phyloP scores from a whole-genome alignment of 2,888 invertebrate genomes.

The Heliconius ismenius region DNA sequence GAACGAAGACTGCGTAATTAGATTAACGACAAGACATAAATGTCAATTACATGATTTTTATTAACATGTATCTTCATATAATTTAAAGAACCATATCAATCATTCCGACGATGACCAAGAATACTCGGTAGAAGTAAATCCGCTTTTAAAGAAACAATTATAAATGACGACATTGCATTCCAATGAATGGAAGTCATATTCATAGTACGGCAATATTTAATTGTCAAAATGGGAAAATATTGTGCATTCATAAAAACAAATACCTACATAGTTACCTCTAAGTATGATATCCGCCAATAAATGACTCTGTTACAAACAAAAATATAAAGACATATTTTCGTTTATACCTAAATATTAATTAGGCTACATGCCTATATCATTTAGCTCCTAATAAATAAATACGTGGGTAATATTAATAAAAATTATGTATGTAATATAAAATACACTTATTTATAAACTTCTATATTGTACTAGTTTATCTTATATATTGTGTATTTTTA shows the following conservation, averaged over 20 bases:
- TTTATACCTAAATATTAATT: too few species aligned
- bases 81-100: slow-evolving; percentile 24
- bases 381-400: too few species aligned
- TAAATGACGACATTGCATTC: slow-evolving; percentile 26
- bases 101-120: slow-evolving; percentile 27
- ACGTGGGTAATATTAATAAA: too few species aligned
- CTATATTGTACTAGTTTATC: too few species aligned
- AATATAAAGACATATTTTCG: neutral
- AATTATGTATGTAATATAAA: too few species aligned
- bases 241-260: neutral
- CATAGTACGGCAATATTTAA: neutral
- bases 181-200: slow-evolving; percentile 21
- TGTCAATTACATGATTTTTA: slow-evolving; percentile 30
- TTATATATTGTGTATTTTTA: too few species aligned
- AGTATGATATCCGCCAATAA: neutral
- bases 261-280: neutral
- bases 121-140: slow-evolving; percentile 34
- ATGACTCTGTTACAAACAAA: neutral
- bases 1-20: slow-evolving; percentile 24
- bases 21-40: slow-evolving; percentile 32
- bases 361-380: too few species aligned
- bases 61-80: slow-evolving; percentile 32
- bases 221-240: slow-evolving; percentile 8
- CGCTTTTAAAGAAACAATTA: slow-evolving; percentile 31
- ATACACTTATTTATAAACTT: too few species aligned